Evolutionary conservation across 2,113 vertebrate genomes (phyloP), one percentile per base, ranked within the genome.

Genomic region (Eretmochelys imbricata): DNA sequence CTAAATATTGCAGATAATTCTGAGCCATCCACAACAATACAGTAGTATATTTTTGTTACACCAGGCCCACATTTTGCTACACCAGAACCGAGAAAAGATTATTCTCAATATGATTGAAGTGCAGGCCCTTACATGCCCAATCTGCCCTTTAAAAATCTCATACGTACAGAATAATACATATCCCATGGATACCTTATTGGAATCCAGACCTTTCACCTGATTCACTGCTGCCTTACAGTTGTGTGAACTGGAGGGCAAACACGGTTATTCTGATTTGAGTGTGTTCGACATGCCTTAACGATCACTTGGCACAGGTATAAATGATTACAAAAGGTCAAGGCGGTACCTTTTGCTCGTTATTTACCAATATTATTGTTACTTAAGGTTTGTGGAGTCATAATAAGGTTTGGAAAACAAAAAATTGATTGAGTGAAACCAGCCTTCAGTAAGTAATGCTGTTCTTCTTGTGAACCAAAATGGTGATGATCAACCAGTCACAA

Each of bases 341-440:
- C 92, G 80, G 89, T 50, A 75, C 31, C 87, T 6, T 93, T 85
- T 89, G 85, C 80, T 93, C 89, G 80, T 62, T 89, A 84, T 57
- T 87, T 65, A 59, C 94, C 85, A 69, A 2, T 1, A 2, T 65
- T 91, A 76, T n/a, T 65, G 72, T 76, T 1, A 0, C 59, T 81
- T 75, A 24, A 80, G 89, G 87, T 84, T 95, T 78, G 80, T 87
- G 76, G 88, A 84, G 16, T 94, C 80, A 51, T 76, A 83, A 1
- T 24, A 2, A 11, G 76, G 50, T 83, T 93, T 84, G 89, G 78
- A 91, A 94, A 91, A 76, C 17, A 82, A 89, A 78, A 46, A 90
- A 86, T 82, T 93, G 25, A 27, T 90, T 29, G 86, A 91, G 83
- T 10, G 17, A 81, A 91, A 85, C 10, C 89, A 88, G 82, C 80